Percentiles rank a stretch among this genome's conserved stretches.
Conservation (phyloP, 1,140 invertebrate species). For the Bombyx mandarina region DNA sequence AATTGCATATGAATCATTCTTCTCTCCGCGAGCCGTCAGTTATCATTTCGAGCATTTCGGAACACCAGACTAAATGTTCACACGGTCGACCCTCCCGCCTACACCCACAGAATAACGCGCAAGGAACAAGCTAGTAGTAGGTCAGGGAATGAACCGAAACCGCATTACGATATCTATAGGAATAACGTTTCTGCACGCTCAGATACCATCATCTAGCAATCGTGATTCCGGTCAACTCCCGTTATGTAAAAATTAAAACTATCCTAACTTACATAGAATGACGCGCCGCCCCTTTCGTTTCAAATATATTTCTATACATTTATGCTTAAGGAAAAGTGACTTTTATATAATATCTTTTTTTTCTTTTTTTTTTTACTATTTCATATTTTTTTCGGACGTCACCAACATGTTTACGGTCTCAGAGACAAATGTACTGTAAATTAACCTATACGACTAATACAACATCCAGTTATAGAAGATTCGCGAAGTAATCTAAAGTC, state of each 20-base stretch:
- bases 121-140: not conserved
- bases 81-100: conserved; percentile 15
- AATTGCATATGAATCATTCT: not conserved
- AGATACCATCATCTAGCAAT: not conserved
- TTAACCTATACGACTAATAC: conserved; percentile 36
- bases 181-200: no score
- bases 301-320: conserved; percentile 45
- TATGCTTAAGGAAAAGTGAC: conserved; percentile 54
- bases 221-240: not conserved
- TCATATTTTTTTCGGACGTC: conserved; percentile 41
- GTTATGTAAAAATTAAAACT: conserved; percentile 17
- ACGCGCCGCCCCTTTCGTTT: conserved; percentile 40
- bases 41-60: conserved; percentile 31
- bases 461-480: conserved; percentile 7
- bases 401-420: conserved; percentile 47
- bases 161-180: no score
- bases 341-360: conserved; percentile 46
- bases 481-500: conserved; percentile 21
- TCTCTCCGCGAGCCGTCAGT: conserved; percentile 30
- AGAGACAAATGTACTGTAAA: conserved; percentile 48
- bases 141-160: no score
- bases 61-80: conserved; percentile 26
- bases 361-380: conserved; percentile 52
- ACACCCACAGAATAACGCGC: conserved; percentile 3
- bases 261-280: conserved; percentile 36